phyloP scores from a whole-genome alignment of 1,140 invertebrate genomes.

The Drosophila melanica region DNA sequence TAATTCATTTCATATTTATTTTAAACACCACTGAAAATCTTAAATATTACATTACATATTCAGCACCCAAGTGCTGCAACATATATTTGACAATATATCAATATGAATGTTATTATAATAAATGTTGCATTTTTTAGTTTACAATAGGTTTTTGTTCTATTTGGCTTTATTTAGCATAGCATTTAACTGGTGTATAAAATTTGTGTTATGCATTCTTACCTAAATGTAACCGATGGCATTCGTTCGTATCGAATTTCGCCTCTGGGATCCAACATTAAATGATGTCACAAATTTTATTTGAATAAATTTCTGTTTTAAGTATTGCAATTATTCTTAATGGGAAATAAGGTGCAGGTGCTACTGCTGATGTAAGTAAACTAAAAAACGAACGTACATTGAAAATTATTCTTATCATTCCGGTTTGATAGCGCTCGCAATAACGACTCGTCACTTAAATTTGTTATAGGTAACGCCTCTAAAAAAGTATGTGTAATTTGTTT shows the following conservation, averaged over 20 bases:
- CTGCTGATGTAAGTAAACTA: slow-evolving; percentile 34
- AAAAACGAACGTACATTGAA: slow-evolving; percentile 21
- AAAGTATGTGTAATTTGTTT: slow-evolving; percentile 22
- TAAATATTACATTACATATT: no score
- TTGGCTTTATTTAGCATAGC: no score
- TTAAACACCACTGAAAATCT: no score
- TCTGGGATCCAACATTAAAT: slow-evolving; percentile 41
- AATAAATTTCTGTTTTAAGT: background rate
- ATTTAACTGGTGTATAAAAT: no score
- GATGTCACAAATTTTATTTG: background rate
- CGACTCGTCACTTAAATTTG: slow-evolving; percentile 11
- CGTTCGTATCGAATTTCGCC: slow-evolving; percentile 46
- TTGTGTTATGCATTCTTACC: no score
- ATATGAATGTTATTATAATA: no score
- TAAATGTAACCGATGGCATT: slow-evolving; percentile 66
- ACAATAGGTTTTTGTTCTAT: no score
- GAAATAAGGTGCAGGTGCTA: slow-evolving; percentile 14
- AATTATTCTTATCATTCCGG: slow-evolving; percentile 28
- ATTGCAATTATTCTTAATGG: background rate
- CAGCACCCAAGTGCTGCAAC: no score
- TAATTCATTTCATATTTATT: no score
- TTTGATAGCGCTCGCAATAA: slow-evolving; percentile 13
- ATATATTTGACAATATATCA: no score
- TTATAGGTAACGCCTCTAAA: background rate
- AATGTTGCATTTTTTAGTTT: no score